These are phyloP conservation scores for Scolopax mira DNA, from an alignment of 2,113 vertebrate species.

Conservation along the genomic window DNA sequence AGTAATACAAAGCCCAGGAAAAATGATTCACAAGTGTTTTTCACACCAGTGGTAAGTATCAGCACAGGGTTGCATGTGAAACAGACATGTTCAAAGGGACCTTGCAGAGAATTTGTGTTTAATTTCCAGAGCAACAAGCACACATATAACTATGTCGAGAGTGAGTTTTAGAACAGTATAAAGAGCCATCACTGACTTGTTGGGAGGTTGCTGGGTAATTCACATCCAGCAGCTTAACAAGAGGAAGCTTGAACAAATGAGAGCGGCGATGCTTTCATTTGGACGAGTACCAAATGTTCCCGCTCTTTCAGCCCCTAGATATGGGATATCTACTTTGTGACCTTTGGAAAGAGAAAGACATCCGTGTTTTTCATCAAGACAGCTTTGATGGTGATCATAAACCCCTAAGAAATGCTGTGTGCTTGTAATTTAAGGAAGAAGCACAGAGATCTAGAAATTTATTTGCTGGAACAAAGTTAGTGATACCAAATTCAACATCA, in stretches of 20 bases:
- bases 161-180: neutral
- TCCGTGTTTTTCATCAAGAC: slow-evolving; percentile 28
- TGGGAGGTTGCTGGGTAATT: slow-evolving; percentile 8
- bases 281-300: slow-evolving; percentile 47
- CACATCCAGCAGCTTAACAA: slow-evolving; percentile 49
- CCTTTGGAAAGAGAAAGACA: slow-evolving; percentile 22
- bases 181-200: neutral
- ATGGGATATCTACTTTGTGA: slow-evolving; percentile 36
- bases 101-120: neutral
- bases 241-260: slow-evolving; percentile 32
- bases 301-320: slow-evolving; percentile 1
- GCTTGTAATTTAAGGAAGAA: slow-evolving; percentile 33
- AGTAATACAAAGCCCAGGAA: neutral
- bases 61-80: neutral
- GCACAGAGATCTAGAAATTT: neutral
- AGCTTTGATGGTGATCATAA: slow-evolving; percentile 30
- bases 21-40: neutral
- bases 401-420: neutral
- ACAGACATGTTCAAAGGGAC: neutral
- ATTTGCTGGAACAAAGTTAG: neutral
- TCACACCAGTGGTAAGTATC: neutral
- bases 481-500: neutral
- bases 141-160: neutral
- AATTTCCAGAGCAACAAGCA: slow-evolving; percentile 16
- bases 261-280: slow-evolving; percentile 31